These are phyloP conservation scores for Sebastes minor DNA, from an alignment of 2,797 vertebrate species.

Conservation along the genomic window DNA sequence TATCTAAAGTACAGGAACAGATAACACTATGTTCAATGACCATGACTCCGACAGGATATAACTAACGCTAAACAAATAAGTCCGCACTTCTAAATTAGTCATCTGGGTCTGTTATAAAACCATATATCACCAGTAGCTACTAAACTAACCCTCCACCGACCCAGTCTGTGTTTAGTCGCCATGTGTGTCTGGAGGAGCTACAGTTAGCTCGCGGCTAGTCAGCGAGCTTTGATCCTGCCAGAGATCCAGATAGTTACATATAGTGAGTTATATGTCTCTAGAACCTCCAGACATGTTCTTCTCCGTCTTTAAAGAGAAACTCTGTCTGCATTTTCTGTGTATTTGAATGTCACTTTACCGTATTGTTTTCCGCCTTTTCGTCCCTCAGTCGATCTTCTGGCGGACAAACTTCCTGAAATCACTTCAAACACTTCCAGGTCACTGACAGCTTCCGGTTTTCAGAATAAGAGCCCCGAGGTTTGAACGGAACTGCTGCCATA, in stretches of 20 bases:
- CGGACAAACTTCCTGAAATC: conserved; percentile 41
- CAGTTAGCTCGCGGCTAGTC: conserved; percentile 24
- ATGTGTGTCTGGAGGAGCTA: conserved; percentile 47
- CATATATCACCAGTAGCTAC: rapidly evolving
- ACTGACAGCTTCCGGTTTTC: conserved; percentile 14
- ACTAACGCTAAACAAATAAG: not conserved
- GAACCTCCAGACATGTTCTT: not conserved
- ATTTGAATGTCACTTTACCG: not conserved
- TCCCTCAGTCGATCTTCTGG: conserved; percentile 11
- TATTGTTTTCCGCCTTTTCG: not conserved
- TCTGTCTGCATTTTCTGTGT: rapidly evolving
- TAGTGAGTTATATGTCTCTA: not conserved
- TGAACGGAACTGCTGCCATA: not conserved
- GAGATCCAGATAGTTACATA: not conserved
- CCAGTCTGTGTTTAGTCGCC: conserved; percentile 7
- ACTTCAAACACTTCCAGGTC: conserved; percentile 26
- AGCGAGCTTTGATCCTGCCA: not conserved
- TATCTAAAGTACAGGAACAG: not conserved
- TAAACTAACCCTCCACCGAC: not conserved
- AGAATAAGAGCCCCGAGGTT: not conserved
- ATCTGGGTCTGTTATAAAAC: rapidly evolving
- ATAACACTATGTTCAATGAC: not conserved
- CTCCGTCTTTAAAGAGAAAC: rapidly evolving
- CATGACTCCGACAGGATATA: not conserved
- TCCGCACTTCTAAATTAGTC: rapidly evolving